A percentile compares a stretch with the other conserved stretches of the same genome.
These are phyloP conservation scores for Gastracanthus pulcherrimus DNA, from an alignment of 2,888 invertebrate genomes.

Conservation along the genomic window DNA sequence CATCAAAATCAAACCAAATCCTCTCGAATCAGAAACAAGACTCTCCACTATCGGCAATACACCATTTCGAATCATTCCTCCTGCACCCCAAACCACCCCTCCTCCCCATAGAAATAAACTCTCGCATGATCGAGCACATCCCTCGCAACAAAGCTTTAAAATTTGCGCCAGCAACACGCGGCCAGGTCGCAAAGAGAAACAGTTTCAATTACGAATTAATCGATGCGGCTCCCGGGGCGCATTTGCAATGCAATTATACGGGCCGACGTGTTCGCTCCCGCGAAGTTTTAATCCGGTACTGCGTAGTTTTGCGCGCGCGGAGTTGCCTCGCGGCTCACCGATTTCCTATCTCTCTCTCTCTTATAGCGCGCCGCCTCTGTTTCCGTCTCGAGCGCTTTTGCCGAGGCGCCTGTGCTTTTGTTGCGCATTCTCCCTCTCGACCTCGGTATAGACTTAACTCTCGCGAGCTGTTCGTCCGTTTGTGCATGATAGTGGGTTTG, in stretches of 20 bases:
- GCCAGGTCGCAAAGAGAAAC: constrained; percentile 32
- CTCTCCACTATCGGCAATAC: no score
- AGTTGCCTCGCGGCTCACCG: constrained; percentile 4
- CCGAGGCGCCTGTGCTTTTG: no score
- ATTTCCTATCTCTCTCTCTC: constrained; percentile 8
- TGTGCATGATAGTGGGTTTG: no score
- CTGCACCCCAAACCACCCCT: no score
- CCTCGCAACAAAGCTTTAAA: neutral
- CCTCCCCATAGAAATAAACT: no score
- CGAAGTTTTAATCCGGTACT: constrained; percentile 44
- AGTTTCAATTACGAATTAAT: constrained; percentile 54
- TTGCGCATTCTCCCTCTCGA: neutral
- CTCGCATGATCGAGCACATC: neutral
- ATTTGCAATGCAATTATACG: constrained; percentile 51
- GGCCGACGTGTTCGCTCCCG: neutral
- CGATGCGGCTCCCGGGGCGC: constrained; percentile 33
- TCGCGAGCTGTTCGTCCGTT: neutral
- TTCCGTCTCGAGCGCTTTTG: no score
- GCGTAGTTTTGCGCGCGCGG: constrained; percentile 3
- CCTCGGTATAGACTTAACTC: no score
- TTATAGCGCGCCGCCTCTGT: neutral
- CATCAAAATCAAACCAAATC: no score
- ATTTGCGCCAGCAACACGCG: neutral
- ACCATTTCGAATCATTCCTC: no score
- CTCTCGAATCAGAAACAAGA: no score